Base-by-base conservation (phyloP, 2,797 vertebrate species). In the Sebastes matsubarae region DNA sequence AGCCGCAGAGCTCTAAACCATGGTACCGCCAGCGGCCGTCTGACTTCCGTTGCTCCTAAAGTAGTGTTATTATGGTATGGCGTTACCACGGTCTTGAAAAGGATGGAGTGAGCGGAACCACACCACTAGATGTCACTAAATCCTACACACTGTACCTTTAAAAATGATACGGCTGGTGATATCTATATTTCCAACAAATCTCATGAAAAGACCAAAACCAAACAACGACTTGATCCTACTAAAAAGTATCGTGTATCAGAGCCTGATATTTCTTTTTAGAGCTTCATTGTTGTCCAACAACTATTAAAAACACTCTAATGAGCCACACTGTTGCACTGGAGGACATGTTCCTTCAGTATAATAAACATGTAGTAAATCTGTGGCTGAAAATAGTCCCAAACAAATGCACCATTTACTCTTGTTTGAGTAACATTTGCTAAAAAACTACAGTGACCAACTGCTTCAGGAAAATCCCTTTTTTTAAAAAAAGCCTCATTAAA, bases 1-100 rank as follows among this genome's bases (percentile, higher is more conserved):
- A 16, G 38, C 14, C 14, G 0, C 2, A 42, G 38, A 42, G 38
- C 0, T 1, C 38, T 3, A 42, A 0, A 42, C 38, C 14, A 14
- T 42, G 38, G 14, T 42, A 42, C 38, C 2, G 38, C 38, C 38
- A 42, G 2, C 13, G 0, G 38, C 38, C 38, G 38, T 16, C 38
- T 42, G 38, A 16, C 38, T 42, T 42, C 38, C 13, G 38, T 42
- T 42, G 38, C 38, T 16, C 38, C 38, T 42, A 42, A 3, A 14
- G 38, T 42, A 42, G 38, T 42, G 13, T 38, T 2, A 38, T 14
- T 42, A 42, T 16, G 13, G 5, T 12, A 42, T 6, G 13, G 38
- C 2, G 0, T 42, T 42, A 42, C 38, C 5, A 5, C 13, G 5
- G 38, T 42, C 13, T 42, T 42, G 13, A 1, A 42, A 42, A 42